Base-by-base conservation (phyloP, 2,888 invertebrate genomes). In the Cerastoderma edule region DNA sequence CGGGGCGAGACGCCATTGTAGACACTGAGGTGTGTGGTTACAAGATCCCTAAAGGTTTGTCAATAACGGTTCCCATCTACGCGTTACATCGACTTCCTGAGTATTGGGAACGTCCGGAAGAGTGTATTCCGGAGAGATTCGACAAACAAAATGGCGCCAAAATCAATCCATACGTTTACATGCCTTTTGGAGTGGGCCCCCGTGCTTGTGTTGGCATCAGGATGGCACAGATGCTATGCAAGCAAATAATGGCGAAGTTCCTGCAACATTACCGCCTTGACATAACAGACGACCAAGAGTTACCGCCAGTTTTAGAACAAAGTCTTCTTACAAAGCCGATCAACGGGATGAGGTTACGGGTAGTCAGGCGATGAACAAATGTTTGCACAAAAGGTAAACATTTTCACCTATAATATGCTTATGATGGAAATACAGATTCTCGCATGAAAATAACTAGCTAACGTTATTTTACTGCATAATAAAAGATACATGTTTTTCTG, bases 101-200 rank as follows among this genome's bases (percentile, higher is more conserved):
- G 46, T 75, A 75, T 39, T 83, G 83, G 83, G 33, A 48, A 5
- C 56, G 73, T 24, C 83, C 83, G 3, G 71, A 80, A 1, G 39
- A 73, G 16, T 83, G 74, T 53, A 63, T 78, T 33, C 83, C 83
- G 5, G 83, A 83, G 24, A 56, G 85, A 46, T 85, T 85, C 67
- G 73, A 77, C 2, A 67, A 73, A 2, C 73, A 78, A 63, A 80
- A 81, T 48, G 72, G 56, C 24, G 24, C 67, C 1, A 76, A 72
- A n/a, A 80, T 82, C 24, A 72, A 83, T 13, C 83, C 85, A 0
- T 82, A 80, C 64, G 77, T 76, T 4, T 88, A 82, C 66, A 63
- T 89, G 32, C 86, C 89, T 1, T 89, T 88, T 71, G 90, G 90
- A 1, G 78, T 68, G 8, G 90, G 90, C 6, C 88, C 87, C 3